phyloP scores from a whole-genome alignment of 1,140 invertebrate genomes.

The Drosophila tani region DNA sequence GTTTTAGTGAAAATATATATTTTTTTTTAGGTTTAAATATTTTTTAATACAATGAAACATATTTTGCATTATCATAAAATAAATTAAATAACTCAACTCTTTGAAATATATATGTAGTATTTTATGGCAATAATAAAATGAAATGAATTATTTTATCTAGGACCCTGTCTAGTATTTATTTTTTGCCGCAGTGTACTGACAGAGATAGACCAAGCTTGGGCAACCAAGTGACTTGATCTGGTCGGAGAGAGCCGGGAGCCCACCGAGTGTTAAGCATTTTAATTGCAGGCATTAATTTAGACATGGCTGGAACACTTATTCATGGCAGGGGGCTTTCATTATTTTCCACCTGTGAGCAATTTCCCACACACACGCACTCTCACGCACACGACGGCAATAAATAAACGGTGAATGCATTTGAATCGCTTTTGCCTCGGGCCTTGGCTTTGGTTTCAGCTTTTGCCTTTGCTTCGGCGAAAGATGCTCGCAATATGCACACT shows the following conservation, averaged over 20 bases:
- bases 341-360: conserved; percentile 24
- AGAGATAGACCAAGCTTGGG: neutral
- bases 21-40: too few species aligned
- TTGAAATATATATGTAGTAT: too few species aligned
- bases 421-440: conserved; percentile 20
- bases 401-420: conserved; percentile 52
- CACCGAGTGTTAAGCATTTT: conserved; percentile 71
- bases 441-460: too few species aligned
- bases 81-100: too few species aligned
- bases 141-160: too few species aligned
- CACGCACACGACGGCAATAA: conserved; percentile 55
- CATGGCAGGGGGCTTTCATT: conserved; percentile 6
- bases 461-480: neutral
- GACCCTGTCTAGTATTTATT: neutral
- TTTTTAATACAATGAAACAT: too few species aligned
- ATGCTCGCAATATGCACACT: conserved; percentile 2
- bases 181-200: neutral
- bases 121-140: too few species aligned
- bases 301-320: conserved; percentile 46
- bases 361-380: conserved; percentile 18
- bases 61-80: too few species aligned
- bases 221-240: conserved; percentile 39
- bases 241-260: neutral
- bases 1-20: too few species aligned
- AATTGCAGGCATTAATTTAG: conserved; percentile 73